Conservation (phyloP, 2,888 invertebrate genomes). For the Trachelus troglodyta region DNA sequence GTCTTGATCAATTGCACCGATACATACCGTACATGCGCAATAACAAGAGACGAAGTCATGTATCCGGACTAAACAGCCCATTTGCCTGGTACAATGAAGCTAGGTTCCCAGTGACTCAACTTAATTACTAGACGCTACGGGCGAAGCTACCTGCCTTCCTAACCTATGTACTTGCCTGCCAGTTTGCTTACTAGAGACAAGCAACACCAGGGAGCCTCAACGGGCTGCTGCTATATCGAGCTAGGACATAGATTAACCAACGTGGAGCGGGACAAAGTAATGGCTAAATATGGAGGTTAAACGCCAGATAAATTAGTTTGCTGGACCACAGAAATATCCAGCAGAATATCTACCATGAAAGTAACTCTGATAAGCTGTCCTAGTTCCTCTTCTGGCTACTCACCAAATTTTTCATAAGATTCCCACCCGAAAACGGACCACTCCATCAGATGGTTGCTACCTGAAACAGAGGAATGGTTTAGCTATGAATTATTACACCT, state of each 20-base stretch:
- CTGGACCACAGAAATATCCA: neutral
- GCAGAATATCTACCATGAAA: neutral
- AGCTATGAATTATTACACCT: neutral
- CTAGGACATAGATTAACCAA: neutral
- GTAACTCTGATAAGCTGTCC: neutral
- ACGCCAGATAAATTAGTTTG: neutral
- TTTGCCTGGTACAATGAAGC: conserved; percentile 52
- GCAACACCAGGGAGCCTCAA: conserved; percentile 23
- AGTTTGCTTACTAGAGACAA: conserved; percentile 6
- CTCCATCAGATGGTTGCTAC: conserved; percentile 32
- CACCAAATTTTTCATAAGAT: conserved; percentile 43
- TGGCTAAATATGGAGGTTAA: neutral
- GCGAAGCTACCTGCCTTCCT: neutral
- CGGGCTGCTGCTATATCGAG: conserved; percentile 36
- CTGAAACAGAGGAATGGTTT: conserved; percentile 33
- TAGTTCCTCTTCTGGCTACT: conserved; percentile 15
- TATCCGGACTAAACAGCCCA: conserved; percentile 55
- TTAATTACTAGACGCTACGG: conserved; percentile 47
- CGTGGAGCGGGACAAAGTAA: neutral
- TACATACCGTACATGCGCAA: conserved; percentile 43
- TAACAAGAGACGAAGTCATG: conserved; percentile 48
- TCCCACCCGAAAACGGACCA: conserved; percentile 26
- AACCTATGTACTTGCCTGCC: neutral
- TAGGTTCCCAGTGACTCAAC: conserved; percentile 46
- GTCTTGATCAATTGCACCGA: conserved; percentile 46